These are phyloP conservation scores for Bombus huntii DNA, from an alignment of 1,140 invertebrate species.

Conservation along the genomic window DNA sequence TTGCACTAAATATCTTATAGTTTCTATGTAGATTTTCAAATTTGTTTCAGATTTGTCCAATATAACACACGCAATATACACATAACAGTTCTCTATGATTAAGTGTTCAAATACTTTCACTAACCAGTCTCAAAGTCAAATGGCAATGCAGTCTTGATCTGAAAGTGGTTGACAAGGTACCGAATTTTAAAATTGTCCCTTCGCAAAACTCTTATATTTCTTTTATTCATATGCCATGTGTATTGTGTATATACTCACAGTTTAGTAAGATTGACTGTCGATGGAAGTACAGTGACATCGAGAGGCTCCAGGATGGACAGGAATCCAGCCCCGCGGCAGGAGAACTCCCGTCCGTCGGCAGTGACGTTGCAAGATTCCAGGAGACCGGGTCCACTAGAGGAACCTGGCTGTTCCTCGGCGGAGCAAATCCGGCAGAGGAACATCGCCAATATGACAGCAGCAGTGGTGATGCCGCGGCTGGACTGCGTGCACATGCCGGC, in stretches of 20 bases:
- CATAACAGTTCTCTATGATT: too few relatives aligned
- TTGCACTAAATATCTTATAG: too few relatives aligned
- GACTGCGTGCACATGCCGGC: conserved; percentile 64
- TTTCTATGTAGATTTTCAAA: too few relatives aligned
- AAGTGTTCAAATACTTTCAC: too few relatives aligned
- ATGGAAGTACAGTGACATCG: conserved; percentile 49
- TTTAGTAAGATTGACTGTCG: conserved; percentile 70
- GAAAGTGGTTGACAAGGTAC: neutral
- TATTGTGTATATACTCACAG: conserved; percentile 67
- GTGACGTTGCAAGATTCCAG: conserved; percentile 68
- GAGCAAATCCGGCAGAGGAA: conserved; percentile 49
- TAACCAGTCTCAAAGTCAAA: neutral
- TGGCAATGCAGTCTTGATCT: neutral
- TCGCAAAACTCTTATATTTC: neutral
- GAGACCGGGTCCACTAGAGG: conserved; percentile 18
- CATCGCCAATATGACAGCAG: conserved; percentile 56
- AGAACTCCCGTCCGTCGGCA: conserved; percentile 69
- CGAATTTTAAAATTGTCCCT: neutral
- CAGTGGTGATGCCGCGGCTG: conserved; percentile 25
- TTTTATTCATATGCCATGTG: neutral
- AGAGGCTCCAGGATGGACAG: conserved; percentile 63
- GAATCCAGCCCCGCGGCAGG: conserved; percentile 71
- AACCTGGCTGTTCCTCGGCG: conserved; percentile 29
- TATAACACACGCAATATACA: too few relatives aligned
- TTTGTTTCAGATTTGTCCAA: too few relatives aligned